Evolutionary conservation across 2,888 invertebrate genomes (phyloP), one percentile per base, ranked within the genome.

Genomic region (Drosophila anomalata): DNA sequence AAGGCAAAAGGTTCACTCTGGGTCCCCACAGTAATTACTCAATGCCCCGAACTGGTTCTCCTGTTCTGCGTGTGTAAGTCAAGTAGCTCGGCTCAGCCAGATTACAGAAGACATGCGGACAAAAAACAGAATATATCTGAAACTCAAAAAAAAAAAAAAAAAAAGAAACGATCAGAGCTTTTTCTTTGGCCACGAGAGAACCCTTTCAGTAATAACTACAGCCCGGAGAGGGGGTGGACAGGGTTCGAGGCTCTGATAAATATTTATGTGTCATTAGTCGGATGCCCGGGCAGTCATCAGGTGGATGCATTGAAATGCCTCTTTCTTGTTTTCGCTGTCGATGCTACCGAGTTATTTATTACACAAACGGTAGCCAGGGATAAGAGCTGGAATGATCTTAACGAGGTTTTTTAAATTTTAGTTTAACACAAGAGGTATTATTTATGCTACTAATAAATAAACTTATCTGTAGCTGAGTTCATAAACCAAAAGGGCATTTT

Each of bases 211-310:
- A 77, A 76, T 69, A 75, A 58, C 59, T 51, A 44, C 22, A 26
- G 17, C 41, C 39, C 8, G 20, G 17, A 42, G 47, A 50, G n/a
- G 20, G 22, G 29, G 47, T 11, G 59, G 36, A 12, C 24, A 31
- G 59, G 42, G 17, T 8, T 14, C 24, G 52, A 14, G 48, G 50
- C 39, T 55, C 54, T 41, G 77, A 73, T 85, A 86, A 82, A 86
- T 82, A 78, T 86, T 82, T 84, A 82, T 86, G 84, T 86, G 83
- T 86, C 82, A 82, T 82, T 85, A 81, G 81, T 68, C 74, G 77
- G 46, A 74, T 63, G 76, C 66, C 61, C 63, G 63, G 63, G 57
- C 68, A 79, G 78, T 79, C 74, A 78, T 83, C 74, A 80, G 83
- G 78, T 79, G 76, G 73, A 67, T 73, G 79, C 82, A 77, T 79